Evolutionary conservation across 1,140 invertebrate genomes (phyloP), one percentile per base, ranked within the genome.

Genomic region (Micrasema minimum): DNA sequence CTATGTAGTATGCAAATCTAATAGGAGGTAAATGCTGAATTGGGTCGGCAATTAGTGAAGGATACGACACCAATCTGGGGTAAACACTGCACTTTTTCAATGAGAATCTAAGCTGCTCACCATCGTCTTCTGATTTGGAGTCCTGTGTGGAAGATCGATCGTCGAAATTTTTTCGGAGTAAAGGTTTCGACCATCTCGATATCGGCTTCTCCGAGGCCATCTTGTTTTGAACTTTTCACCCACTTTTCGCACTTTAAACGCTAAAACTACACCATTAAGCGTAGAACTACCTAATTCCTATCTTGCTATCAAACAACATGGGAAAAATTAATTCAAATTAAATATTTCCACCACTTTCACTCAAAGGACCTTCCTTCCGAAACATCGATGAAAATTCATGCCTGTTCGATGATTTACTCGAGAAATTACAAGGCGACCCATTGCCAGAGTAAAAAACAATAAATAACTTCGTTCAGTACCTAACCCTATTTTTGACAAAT

Each of bases 101-200:
- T 57, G 38, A 68, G 53, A 61, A 61, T 46, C 20, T 11, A 18
- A 59, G 5, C n/a, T n/a, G 79, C 80, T 81, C 67, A 85, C 83
- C 81, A 74, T 84, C 82, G 38, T 85, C 83, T 64, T 85, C 82
- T 55, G 77, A 66, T 45, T 81, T 78, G 66, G 81, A 80, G 23
- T 84, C 82, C 67, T 76, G 76, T 22, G 77, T 79, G 46, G 72
- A 71, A 38, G 80, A 79, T 51, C 78, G 76, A 71, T 82, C 79
- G 55, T 72, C 71, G 41, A 72, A 72, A 74, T 66, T 37, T n/a
- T 71, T 66, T 68, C 75, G 66, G 65, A 46, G 45, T 71, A 75
- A 77, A 85, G 16, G 82, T 81, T 76, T 85, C 84, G 41, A 85
- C 79, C 70, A 85, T 82, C 77, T 86, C 83, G 76, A 86, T 86